Evolutionary conservation across 92 coral and sea anemone species (phyloP).

Genomic region (Micromussa lordhowensis): DNA sequence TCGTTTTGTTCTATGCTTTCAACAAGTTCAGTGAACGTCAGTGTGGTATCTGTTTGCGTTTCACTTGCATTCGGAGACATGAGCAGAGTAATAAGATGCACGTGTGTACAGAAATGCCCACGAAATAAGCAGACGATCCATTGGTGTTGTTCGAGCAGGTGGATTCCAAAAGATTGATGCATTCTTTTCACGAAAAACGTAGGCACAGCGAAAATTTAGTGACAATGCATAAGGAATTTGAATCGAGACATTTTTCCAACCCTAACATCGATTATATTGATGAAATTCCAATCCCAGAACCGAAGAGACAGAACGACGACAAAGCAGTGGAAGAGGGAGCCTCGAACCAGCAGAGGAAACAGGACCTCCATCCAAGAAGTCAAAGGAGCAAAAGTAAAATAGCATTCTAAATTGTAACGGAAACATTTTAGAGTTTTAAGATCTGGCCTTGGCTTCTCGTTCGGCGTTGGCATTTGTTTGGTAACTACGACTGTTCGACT

Average conservation of each 20-base stretch:
- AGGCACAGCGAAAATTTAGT: not conserved
- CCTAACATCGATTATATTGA: conserved; percentile 11
- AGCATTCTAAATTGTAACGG: not conserved
- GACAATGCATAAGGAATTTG: not conserved
- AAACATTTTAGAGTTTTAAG: conserved; percentile 6
- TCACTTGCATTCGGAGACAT: too few relatives aligned
- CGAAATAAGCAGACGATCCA: too few relatives aligned
- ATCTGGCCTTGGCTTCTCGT: conserved; percentile 32
- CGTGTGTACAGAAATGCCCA: too few relatives aligned
- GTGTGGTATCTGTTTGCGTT: too few relatives aligned
- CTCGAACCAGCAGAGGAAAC: conserved; percentile 43
- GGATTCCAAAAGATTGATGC: too few relatives aligned
- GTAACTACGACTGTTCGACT: too few relatives aligned
- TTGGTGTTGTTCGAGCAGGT: too few relatives aligned
- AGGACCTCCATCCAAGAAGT: conserved; percentile 38
- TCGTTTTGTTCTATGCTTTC: too few relatives aligned
- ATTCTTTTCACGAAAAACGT: too few relatives aligned
- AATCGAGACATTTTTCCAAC: not conserved
- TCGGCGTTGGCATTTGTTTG: conserved; percentile 13
- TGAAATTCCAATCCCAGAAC: conserved; percentile 42
- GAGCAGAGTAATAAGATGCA: too few relatives aligned
- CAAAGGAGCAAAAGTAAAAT: conserved; percentile 17
- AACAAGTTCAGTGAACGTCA: too few relatives aligned
- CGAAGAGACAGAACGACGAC: conserved; percentile 18
- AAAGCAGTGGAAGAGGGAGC: conserved; percentile 32